Evolutionary conservation across 2,113 vertebrate genomes (phyloP).

Genomic region (Gavialis gangeticus): DNA sequence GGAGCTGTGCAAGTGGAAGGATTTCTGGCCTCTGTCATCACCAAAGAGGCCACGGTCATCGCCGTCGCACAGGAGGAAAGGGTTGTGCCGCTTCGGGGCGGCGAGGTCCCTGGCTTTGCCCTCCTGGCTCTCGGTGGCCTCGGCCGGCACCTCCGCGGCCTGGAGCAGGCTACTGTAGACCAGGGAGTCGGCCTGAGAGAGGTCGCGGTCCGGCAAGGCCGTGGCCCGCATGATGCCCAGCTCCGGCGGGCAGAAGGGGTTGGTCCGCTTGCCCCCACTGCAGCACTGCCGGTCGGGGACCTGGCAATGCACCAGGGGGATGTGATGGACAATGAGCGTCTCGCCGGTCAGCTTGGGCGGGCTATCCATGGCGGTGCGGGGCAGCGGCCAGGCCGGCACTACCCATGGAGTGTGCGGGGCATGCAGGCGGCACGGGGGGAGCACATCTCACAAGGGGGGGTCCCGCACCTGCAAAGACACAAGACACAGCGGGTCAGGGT

Average conservation of each 20-base stretch:
- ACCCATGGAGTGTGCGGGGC: constrained; percentile 68
- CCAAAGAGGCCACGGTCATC: constrained; percentile 78
- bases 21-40: constrained; percentile 77
- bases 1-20: constrained; percentile 90
- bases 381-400: constrained; percentile 74
- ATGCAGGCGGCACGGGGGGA: constrained; percentile 18
- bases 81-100: constrained; percentile 85
- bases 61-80: constrained; percentile 87
- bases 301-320: constrained; percentile 97
- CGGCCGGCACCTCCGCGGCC: constrained; percentile 74
- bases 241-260: constrained; percentile 89
- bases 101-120: constrained; percentile 65
- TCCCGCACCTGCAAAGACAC: constrained; percentile 79
- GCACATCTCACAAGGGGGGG: constrained; percentile 72
- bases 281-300: constrained; percentile 88
- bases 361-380: constrained; percentile 90
- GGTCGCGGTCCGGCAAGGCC: constrained; percentile 87
- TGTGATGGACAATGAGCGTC: constrained; percentile 97
- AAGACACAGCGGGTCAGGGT: constrained; percentile 68
- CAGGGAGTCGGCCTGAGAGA: constrained; percentile 89
- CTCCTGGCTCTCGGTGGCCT: constrained; percentile 61
- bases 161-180: constrained; percentile 91
- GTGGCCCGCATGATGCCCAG: constrained; percentile 85
- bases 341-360: constrained; percentile 93
- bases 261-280: constrained; percentile 81